phyloP scores from a whole-genome alignment of 2,888 invertebrate genomes.

The Pachliopta kotzebuea region DNA sequence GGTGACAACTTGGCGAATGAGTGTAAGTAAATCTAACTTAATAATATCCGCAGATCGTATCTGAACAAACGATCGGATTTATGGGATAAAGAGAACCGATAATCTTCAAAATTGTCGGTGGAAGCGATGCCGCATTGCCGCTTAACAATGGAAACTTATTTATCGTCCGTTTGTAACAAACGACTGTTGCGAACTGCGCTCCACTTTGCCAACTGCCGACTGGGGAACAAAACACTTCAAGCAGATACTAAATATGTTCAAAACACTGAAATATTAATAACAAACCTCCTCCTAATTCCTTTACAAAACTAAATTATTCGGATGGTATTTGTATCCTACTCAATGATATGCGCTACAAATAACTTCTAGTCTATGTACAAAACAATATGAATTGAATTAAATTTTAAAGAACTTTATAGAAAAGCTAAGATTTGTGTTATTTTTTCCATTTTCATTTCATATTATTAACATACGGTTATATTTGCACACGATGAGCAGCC shows the following conservation, averaged over 20 bases:
- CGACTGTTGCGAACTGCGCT: conserved; percentile 20
- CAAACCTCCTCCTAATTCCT: no score
- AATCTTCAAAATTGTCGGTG: conserved; percentile 14
- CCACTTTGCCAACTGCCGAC: conserved; percentile 12
- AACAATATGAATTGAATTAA: no score
- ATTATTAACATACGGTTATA: no score
- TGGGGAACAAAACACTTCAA: conserved; percentile 1
- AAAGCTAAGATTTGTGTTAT: no score
- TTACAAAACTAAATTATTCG: no score
- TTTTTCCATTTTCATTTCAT: no score
- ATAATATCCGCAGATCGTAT: conserved; percentile 2
- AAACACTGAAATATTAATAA: no score
- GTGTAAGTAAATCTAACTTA: neutral
- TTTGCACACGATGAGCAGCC: no score
- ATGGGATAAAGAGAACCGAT: conserved; percentile 9
- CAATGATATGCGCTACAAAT: no score
- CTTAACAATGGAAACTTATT: conserved; percentile 24
- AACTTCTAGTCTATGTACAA: no score
- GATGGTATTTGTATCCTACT: no score
- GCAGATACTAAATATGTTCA: neutral
- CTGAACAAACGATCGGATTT: conserved; percentile 8
- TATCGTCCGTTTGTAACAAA: conserved; percentile 24
- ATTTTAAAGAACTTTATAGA: no score
- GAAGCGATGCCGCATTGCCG: conserved; percentile 4
- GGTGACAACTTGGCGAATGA: neutral